A percentile compares a stretch with the other conserved stretches of the same genome.
phyloP scores from a whole-genome alignment of 2,797 vertebrate species.

The Orestias chungarensis region DNA sequence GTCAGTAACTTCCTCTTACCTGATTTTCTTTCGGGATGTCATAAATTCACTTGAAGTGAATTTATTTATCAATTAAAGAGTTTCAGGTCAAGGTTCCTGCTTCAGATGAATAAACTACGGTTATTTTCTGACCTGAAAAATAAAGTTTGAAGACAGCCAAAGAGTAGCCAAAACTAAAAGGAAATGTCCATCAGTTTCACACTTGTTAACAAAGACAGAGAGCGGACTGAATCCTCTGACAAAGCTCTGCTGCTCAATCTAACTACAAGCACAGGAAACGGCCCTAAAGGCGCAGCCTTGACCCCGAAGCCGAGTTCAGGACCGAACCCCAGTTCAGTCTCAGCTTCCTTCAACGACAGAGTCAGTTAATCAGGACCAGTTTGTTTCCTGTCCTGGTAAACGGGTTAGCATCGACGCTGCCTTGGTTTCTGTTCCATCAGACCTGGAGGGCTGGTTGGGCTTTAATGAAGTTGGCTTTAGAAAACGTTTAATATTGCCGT shows the following conservation, averaged over 20 bases:
- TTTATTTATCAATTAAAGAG: background rate
- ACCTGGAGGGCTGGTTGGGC: background rate
- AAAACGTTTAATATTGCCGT: background rate
- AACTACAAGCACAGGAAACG: too few species aligned
- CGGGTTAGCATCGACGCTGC: background rate
- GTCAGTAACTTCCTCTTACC: background rate
- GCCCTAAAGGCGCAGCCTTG: background rate
- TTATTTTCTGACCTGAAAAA: constrained; percentile 1
- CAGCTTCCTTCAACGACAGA: background rate
- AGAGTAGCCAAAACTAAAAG: background rate
- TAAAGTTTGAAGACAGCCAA: background rate
- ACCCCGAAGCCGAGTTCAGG: background rate
- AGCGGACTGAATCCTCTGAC: constrained; percentile 29
- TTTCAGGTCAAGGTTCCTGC: background rate
- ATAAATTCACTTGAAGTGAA: background rate
- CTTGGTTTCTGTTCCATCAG: background rate
- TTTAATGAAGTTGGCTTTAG: background rate
- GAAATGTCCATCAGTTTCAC: background rate
- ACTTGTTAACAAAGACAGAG: constrained; percentile 12
- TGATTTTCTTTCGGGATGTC: background rate
- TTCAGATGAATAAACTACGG: background rate
- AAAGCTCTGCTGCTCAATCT: background rate
- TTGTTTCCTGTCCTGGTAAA: background rate
- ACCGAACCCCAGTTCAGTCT: background rate
- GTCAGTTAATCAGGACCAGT: background rate